Base-by-base conservation (phyloP, 2,797 vertebrate species). In the Anguilla marmorata region DNA sequence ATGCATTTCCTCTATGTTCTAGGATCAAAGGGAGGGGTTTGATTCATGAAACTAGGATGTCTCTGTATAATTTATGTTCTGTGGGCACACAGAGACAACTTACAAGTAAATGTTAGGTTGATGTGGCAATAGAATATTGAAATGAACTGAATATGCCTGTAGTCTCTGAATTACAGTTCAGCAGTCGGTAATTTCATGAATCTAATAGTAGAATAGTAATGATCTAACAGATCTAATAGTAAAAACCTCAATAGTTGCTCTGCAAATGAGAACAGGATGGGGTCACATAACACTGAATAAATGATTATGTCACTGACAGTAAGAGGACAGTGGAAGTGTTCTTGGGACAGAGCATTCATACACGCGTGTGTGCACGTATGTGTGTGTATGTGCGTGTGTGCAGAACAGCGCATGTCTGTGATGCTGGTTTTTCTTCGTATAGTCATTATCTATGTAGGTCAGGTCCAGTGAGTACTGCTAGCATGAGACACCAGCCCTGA, bases 361-460 rank as follows among this genome's bases (percentile, higher is more conserved):
- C 41, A 76, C 83, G 82, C 82, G 50, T 30, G n/a, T 84, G 19
- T 85, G 41, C 66, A 21, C 21, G 9, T n/a, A 11, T 45, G 41
- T 66, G 41, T 41, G 41, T 41, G 24, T n/a, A 4, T 50, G 45
- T 74, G 14, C 11, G 16, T 66, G 56, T 27, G 16, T 50, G 84
- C 41, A 30, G 6, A 30, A 33, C 24, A 27, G 41, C 30, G 84
- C 30, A 27, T 58, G 56, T 37, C 52, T 19, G n/a, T 37, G 19
- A 52, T 85, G 79, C 45, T 11, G 41, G n/a, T 82, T 50, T 50
- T 82, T 82, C 89, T 14, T 87, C 41, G 41, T 83, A 0, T 84
- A 76, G 66, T 88, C 76, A 88, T 88, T 89, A 89, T 86, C 84
- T 85, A 93, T 86, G 86, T 91, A 90, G 90, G 90, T 92, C 92